Evolutionary conservation across 2,888 invertebrate genomes (phyloP).

Genomic region (Chrysotoxum bicinctum): DNA sequence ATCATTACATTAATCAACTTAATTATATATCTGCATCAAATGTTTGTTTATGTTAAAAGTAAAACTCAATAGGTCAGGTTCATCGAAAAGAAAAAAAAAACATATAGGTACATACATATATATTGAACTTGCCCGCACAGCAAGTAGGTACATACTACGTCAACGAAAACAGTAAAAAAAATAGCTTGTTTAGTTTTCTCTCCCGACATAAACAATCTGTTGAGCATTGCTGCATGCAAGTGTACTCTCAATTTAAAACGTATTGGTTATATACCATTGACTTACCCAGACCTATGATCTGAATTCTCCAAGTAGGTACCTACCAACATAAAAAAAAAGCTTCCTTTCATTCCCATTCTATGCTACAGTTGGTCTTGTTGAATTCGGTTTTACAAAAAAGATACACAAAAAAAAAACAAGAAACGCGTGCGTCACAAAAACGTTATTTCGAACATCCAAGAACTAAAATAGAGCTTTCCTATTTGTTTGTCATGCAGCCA

Average conservation of each 20-base stretch:
- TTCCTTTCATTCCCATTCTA: neutral
- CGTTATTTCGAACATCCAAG: constrained; percentile 1
- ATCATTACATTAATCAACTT: neutral
- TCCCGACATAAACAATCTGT: constrained; percentile 50
- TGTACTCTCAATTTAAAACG: constrained; percentile 4
- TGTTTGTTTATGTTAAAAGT: neutral
- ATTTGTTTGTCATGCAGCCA: neutral
- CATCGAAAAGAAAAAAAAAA: constrained; percentile 1
- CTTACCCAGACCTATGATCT: neutral
- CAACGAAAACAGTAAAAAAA: too few species aligned
- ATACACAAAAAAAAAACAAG: too few species aligned
- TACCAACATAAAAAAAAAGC: constrained; percentile 20
- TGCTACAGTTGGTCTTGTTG: neutral
- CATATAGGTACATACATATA: too few species aligned
- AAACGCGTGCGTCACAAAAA: constrained; percentile 55
- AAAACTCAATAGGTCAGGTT: constrained; percentile 41
- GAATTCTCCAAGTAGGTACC: neutral
- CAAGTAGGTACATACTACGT: neutral
- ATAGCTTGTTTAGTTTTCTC: constrained; percentile 1
- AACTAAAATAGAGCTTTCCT: constrained; percentile 33
- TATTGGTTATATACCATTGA: neutral
- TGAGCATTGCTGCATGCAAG: constrained; percentile 32
- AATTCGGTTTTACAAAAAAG: neutral
- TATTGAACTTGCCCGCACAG: constrained; percentile 17
- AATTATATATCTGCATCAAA: neutral